A percentile compares a stretch with the other conserved stretches of the same genome.
Evolutionary conservation across 2,797 vertebrate genomes (phyloP).

Genomic region (Euphonia xanthogaster): DNA sequence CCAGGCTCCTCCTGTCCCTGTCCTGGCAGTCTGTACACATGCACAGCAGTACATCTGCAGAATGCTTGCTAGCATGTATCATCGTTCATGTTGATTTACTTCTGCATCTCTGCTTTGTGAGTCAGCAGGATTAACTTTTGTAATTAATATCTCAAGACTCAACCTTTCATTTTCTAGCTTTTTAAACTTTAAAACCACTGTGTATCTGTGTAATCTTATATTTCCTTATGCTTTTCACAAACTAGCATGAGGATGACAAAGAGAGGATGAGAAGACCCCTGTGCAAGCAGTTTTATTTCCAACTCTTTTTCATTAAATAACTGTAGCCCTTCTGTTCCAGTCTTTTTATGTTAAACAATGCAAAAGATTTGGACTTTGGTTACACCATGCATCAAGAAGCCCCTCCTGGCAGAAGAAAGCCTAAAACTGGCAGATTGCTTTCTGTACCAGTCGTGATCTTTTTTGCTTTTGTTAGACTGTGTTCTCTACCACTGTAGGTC

Average conservation of each 20-base stretch:
- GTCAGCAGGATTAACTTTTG: neutral
- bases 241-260: neutral
- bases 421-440: neutral
- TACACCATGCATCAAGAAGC: neutral
- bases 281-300: neutral
- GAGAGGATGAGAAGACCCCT: neutral
- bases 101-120: slow-evolving; percentile 16
- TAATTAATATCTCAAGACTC: neutral
- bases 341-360: neutral
- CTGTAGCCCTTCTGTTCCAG: neutral
- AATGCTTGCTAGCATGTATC: neutral
- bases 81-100: slow-evolving; percentile 9
- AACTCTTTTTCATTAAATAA: neutral
- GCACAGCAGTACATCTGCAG: neutral
- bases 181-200: neutral
- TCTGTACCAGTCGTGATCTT: neutral
- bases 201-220: neutral
- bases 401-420: neutral
- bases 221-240: neutral
- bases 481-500: neutral
- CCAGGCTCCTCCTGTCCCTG: neutral
- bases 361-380: neutral
- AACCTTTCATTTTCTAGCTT: neutral
- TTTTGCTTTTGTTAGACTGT: neutral
- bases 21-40: neutral